Evolutionary conservation across 2,797 vertebrate genomes (phyloP).

Genomic region (Xenops minutus): DNA sequence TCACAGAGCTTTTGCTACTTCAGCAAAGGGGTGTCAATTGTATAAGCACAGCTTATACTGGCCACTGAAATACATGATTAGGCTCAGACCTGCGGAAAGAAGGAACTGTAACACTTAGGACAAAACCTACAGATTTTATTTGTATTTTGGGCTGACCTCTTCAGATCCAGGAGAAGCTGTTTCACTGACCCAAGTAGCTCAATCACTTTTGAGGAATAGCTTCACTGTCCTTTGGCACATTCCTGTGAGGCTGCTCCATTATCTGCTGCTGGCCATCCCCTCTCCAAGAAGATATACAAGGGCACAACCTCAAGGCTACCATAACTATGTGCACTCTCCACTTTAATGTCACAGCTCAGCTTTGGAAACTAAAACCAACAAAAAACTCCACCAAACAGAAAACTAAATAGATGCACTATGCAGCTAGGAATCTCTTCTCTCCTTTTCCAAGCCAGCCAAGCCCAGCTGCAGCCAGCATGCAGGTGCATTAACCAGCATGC

Average conservation of each 20-base stretch:
- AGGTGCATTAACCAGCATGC: not conserved
- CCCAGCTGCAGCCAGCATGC: not conserved
- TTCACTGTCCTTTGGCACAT: not conserved
- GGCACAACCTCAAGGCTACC: not conserved
- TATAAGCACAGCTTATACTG: not conserved
- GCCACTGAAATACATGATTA: not conserved
- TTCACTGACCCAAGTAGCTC: not conserved
- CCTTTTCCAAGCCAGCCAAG: not conserved
- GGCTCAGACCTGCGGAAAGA: not conserved
- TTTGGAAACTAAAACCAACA: not conserved
- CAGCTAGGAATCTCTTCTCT: not conserved
- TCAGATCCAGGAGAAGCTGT: not conserved
- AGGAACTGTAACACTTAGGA: fast-evolving
- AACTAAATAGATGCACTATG: not conserved
- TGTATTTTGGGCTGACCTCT: not conserved
- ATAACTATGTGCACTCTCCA: not conserved
- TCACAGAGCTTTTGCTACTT: not conserved
- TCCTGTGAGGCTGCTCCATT: not conserved
- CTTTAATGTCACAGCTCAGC: not conserved
- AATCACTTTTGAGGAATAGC: not conserved
- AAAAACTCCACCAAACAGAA: not conserved
- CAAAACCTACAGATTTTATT: not conserved
- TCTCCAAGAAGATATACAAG: not conserved
- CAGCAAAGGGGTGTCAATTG: not conserved
- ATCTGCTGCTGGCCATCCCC: not conserved